Evolutionary conservation across 2,888 invertebrate genomes (phyloP).

Genomic region (Dyspetes luteomarginatus): DNA sequence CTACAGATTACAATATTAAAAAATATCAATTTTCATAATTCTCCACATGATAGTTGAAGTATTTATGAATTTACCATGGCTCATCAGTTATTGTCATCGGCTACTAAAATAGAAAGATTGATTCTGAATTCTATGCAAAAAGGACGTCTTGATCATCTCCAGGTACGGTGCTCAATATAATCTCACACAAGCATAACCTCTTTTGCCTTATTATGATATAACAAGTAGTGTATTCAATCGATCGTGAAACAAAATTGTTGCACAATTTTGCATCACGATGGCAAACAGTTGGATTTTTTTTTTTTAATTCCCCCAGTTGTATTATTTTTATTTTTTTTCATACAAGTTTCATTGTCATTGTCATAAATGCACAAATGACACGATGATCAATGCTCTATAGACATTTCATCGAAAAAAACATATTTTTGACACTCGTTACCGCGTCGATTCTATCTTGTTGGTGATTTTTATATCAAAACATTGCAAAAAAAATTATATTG

Average conservation of each 20-base stretch:
- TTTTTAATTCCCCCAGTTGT: neutral
- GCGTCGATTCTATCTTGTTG: neutral
- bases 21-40: slow-evolving; percentile 66
- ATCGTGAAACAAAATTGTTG: slow-evolving; percentile 51
- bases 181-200: slow-evolving; percentile 77
- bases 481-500: neutral
- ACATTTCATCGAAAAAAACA: neutral
- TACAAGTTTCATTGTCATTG: neutral
- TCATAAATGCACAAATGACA: neutral
- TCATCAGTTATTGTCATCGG: slow-evolving; percentile 86
- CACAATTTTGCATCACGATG: slow-evolving; percentile 31
- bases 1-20: slow-evolving; percentile 19
- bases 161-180: slow-evolving; percentile 77
- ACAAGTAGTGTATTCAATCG: slow-evolving; percentile 55
- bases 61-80: slow-evolving; percentile 84
- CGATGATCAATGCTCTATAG: neutral
- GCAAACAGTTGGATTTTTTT: neutral
- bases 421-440: neutral
- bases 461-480: neutral
- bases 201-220: slow-evolving; percentile 68
- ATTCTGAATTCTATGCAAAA: slow-evolving; percentile 81
- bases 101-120: slow-evolving; percentile 85
- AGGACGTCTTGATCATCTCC: slow-evolving; percentile 80
- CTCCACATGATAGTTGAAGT: slow-evolving; percentile 60
- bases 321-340: neutral